phyloP scores from a whole-genome alignment of 1,140 invertebrate species.

The Papilio helenus region DNA sequence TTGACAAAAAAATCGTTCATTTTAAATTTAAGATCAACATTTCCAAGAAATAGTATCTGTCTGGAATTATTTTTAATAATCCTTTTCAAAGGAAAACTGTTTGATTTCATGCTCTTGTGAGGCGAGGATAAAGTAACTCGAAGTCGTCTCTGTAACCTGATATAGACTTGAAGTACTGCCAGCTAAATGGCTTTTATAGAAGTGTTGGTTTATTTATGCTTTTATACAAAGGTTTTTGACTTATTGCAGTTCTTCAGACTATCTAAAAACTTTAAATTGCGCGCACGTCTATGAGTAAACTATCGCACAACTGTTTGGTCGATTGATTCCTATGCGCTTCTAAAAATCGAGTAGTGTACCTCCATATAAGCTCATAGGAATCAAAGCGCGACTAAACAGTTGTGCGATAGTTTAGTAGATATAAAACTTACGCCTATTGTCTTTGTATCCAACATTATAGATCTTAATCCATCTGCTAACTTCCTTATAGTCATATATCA shows the following conservation, averaged over 20 bases:
- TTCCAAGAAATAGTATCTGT: not conserved
- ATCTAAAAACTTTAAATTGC: no score
- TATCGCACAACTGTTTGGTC: no score
- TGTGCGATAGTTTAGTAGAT: no score
- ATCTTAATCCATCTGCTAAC: conserved; percentile 23
- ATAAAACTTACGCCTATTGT: not conserved
- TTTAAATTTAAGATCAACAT: not conserved
- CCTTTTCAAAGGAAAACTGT: not conserved
- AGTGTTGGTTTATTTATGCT: not conserved
- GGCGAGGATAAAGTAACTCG: not conserved
- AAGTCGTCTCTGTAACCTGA: not conserved
- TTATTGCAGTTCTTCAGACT: not conserved
- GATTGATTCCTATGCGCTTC: no score
- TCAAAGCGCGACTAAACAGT: no score
- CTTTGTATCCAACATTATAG: conserved; percentile 18
- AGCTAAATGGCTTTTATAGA: not conserved
- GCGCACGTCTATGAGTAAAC: no score
- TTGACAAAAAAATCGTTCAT: not conserved
- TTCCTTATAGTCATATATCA: conserved; percentile 17
- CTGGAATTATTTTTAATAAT: not conserved
- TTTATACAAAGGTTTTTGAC: not conserved
- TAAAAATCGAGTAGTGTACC: no score
- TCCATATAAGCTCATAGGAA: no score
- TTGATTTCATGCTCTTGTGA: not conserved
- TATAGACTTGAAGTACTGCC: not conserved